phyloP scores from a whole-genome alignment of 2,113 vertebrate species.

The Planiliza haematocheilus region DNA sequence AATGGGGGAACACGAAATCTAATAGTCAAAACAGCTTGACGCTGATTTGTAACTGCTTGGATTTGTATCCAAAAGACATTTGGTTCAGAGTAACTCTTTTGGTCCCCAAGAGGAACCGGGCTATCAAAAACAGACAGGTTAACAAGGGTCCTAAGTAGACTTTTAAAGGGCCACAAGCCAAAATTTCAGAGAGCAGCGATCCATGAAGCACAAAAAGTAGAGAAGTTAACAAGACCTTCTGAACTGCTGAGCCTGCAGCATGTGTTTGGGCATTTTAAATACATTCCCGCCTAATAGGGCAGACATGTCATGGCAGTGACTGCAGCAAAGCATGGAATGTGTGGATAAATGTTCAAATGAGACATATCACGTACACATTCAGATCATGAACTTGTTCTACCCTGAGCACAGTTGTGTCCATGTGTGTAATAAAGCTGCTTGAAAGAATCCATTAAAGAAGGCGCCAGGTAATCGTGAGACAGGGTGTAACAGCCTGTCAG shows the following conservation, averaged over 20 bases:
- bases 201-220: background rate
- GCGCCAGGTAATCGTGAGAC: background rate
- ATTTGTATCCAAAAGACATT: background rate
- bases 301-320: background rate
- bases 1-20: background rate
- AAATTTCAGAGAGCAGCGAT: background rate
- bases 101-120: background rate
- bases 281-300: slow-evolving; percentile 5
- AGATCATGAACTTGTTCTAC: background rate
- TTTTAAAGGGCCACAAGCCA: background rate
- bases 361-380: background rate
- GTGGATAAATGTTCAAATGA: background rate
- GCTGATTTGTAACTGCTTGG: background rate
- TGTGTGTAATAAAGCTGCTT: background rate
- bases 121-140: too few species aligned
- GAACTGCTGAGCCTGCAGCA: background rate
- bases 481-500: slow-evolving; percentile 27
- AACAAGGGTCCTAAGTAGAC: too few species aligned
- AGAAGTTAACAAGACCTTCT: background rate
- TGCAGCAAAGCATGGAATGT: background rate
- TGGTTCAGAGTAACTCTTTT: background rate
- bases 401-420: background rate
- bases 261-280: background rate
- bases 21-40: background rate
- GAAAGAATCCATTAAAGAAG: background rate